phyloP scores from a whole-genome alignment of 2,113 vertebrate species.

The Vulpes lagopus region DNA sequence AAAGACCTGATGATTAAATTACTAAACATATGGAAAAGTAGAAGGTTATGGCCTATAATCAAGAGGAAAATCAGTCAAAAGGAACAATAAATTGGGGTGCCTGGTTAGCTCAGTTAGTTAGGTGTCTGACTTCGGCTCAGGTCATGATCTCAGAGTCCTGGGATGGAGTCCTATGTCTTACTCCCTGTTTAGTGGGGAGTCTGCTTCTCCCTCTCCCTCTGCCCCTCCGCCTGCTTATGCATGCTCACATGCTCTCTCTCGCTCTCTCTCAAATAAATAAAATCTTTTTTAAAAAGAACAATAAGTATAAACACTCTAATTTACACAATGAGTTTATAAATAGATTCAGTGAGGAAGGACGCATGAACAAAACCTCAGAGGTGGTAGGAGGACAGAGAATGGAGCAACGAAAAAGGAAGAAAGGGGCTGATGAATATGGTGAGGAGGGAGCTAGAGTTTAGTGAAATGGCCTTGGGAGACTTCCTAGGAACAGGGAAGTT shows the following conservation, averaged over 20 bases:
- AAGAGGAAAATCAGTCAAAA: neutral
- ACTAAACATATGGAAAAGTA: neutral
- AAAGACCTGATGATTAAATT: neutral
- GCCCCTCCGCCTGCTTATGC: too few species aligned
- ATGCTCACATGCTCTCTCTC: too few species aligned
- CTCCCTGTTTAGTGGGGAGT: too few species aligned
- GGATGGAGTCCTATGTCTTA: too few species aligned
- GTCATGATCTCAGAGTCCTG: too few species aligned
- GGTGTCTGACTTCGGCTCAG: too few species aligned
- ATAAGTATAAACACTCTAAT: neutral
- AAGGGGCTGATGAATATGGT: neutral
- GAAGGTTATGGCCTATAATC: neutral
- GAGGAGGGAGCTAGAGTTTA: neutral
- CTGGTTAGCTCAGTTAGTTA: too few species aligned
- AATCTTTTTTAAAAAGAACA: too few species aligned
- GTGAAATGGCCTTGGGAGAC: neutral
- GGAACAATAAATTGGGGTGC: neutral
- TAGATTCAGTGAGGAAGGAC: neutral
- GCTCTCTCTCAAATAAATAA: too few species aligned
- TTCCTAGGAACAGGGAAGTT: neutral
- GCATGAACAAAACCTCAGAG: neutral
- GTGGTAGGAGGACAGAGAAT: neutral
- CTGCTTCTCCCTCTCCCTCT: too few species aligned
- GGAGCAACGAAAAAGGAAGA: too few species aligned
- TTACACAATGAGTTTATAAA: conserved; percentile 43